Evolutionary conservation across 37 sponge, comb jelly and placozoan species (phyloP), one percentile per base, ranked within the genome.

Genomic region (Cladorhizidae sp.): DNA sequence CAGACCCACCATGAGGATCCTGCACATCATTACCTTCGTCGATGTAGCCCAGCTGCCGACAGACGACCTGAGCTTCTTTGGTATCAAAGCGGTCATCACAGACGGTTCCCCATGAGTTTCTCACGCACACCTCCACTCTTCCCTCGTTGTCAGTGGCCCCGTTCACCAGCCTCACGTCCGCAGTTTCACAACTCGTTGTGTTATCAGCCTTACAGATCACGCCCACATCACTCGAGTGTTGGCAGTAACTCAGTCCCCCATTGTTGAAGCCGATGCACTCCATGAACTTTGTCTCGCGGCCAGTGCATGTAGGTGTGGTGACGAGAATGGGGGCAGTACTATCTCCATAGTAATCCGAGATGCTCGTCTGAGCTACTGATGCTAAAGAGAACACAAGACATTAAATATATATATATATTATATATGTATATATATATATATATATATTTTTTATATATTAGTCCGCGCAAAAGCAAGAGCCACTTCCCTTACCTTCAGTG

Each of bases 31-130:
- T n/a, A n/a, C n/a, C n/a, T n/a, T n/a, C n/a, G n/a, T 62, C 54
- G 31, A 21, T 41, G 31, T 51, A 84, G 40, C 74, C 74, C 0
- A 86, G 86, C 56, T 86, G 80, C 28, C 80, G 51, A 54, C 86
- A 86, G 8, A 86, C 74, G 25, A 86, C 86, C 26, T 15, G 6
- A 42, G 86, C 73, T 17, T 78, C 73, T 3, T 51, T 28, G 14
- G n/a, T 17, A 31, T 57, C 80, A 80, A 80, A 86, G 8, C 1
- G 2, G 62, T 86, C 87, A 73, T 86, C 87, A 74, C 87, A 86
- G 37, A 86, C 76, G 12, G 80, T 86, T 1, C 87, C 87, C 87
- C 87, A 86, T 0, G 32, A 25, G 74, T 73, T 73, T 62, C 64
- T 28, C 2, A 62, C 5, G 32, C 83, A 82, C n/a, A 82, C 41